phyloP scores from a whole-genome alignment of 1,140 invertebrate species.

The Papilio xuthus region DNA sequence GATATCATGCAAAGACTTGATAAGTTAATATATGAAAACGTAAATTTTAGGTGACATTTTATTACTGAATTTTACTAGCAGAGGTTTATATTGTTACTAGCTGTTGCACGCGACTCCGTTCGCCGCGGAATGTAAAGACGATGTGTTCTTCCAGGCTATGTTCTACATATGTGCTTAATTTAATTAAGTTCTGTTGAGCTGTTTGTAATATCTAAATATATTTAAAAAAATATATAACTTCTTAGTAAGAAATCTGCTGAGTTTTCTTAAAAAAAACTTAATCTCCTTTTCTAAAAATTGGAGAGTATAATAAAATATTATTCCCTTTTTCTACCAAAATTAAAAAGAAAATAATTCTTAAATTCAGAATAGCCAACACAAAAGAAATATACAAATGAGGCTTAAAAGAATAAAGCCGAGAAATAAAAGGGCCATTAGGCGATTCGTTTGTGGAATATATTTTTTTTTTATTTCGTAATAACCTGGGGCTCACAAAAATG shows the following conservation, averaged over 20 bases:
- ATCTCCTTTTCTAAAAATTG: slow-evolving; percentile 12
- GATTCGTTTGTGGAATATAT: slow-evolving; percentile 38
- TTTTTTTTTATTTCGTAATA: slow-evolving; percentile 37
- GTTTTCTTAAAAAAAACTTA: background rate
- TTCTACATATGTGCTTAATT: too few relatives aligned
- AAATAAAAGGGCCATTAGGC: slow-evolving; percentile 38
- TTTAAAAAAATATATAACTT: slow-evolving; percentile 15
- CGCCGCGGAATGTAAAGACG: too few relatives aligned
- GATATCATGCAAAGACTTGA: background rate
- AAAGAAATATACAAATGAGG: slow-evolving; percentile 39
- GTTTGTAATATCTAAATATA: too few relatives aligned
- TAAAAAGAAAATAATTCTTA: slow-evolving; percentile 32
- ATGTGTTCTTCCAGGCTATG: too few relatives aligned
- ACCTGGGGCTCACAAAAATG: slow-evolving; percentile 23
- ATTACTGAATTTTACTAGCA: slow-evolving; percentile 32
- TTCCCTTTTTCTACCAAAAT: slow-evolving; percentile 17
- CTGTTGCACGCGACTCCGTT: too few relatives aligned
- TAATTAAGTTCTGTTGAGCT: too few relatives aligned
- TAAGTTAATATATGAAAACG: slow-evolving; percentile 4
- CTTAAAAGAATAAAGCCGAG: slow-evolving; percentile 36
- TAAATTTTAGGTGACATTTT: slow-evolving; percentile 18
- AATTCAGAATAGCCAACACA: slow-evolving; percentile 34
- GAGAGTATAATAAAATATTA: slow-evolving; percentile 18
- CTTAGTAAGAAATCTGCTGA: background rate
- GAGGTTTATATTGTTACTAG: too few relatives aligned